Evolutionary conservation across 2,113 vertebrate genomes (phyloP).

Genomic region (Nicator chloris): DNA sequence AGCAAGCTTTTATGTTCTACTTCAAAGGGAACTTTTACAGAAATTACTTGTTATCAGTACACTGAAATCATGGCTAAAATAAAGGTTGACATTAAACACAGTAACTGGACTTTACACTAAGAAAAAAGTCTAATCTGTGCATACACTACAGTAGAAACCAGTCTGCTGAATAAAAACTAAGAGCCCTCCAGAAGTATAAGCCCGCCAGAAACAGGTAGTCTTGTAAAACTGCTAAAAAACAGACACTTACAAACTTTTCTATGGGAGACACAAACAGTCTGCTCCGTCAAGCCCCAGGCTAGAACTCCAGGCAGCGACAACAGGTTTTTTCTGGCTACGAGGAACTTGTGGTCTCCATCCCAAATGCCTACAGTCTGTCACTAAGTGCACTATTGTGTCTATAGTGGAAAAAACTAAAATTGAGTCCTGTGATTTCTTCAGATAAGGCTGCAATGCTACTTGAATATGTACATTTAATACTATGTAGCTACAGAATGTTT

Average conservation of each 20-base stretch:
- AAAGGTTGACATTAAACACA: not conserved
- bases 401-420: not conserved
- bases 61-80: not conserved
- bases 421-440: not conserved
- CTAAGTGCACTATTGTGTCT: not conserved
- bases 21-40: not conserved
- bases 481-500: not conserved
- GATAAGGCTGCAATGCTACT: not conserved
- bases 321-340: not conserved
- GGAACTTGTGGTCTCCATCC: not conserved
- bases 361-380: not conserved
- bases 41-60: not conserved
- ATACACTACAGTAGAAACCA: not conserved
- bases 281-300: not conserved
- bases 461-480: not conserved
- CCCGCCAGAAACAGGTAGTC: accelerated
- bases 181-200: not conserved
- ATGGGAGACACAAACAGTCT: not conserved
- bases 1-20: not conserved
- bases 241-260: not conserved
- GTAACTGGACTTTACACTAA: not conserved
- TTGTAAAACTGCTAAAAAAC: not conserved
- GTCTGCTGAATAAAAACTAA: not conserved
- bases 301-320: not conserved
- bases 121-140: not conserved